phyloP scores from a whole-genome alignment of 2,797 vertebrate species.

The Spea hammondii region DNA sequence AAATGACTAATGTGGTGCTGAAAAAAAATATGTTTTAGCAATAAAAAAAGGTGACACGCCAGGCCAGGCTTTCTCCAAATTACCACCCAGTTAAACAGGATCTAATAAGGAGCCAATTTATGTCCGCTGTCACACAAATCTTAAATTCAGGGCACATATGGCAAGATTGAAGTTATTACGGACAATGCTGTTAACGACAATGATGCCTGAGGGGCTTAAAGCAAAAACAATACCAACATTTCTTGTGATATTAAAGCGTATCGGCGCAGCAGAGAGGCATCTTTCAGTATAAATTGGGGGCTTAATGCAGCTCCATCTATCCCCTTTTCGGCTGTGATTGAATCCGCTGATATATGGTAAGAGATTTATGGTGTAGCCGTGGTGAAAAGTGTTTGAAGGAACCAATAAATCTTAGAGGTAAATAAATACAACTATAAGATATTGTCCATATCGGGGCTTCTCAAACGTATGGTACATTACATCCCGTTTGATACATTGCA shows the following conservation, averaged over 20 bases:
- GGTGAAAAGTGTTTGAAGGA: no score
- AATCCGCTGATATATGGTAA: not conserved
- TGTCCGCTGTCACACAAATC: constrained; percentile 7
- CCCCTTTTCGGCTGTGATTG: not conserved
- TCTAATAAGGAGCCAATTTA: constrained; percentile 18
- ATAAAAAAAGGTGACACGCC: constrained; percentile 14
- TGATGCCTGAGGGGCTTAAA: not conserved
- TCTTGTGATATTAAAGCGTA: not conserved
- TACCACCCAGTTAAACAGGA: constrained; percentile 30
- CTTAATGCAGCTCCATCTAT: not conserved
- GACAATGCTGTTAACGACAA: not conserved
- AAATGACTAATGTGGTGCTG: constrained; percentile 44
- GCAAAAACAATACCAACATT: not conserved
- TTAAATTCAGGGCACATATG: constrained; percentile 5
- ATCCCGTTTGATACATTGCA: no score
- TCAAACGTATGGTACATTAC: no score
- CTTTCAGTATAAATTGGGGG: not conserved
- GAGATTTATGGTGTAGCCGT: no score
- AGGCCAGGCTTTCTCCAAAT: constrained; percentile 5
- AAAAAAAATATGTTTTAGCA: constrained; percentile 31
- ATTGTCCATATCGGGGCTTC: no score
- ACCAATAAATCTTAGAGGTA: no score
- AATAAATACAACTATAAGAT: no score
- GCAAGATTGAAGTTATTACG: not conserved
- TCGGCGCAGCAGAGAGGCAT: not conserved